phyloP scores from a whole-genome alignment of 2,113 vertebrate genomes.

The Hystrix brachyura region DNA sequence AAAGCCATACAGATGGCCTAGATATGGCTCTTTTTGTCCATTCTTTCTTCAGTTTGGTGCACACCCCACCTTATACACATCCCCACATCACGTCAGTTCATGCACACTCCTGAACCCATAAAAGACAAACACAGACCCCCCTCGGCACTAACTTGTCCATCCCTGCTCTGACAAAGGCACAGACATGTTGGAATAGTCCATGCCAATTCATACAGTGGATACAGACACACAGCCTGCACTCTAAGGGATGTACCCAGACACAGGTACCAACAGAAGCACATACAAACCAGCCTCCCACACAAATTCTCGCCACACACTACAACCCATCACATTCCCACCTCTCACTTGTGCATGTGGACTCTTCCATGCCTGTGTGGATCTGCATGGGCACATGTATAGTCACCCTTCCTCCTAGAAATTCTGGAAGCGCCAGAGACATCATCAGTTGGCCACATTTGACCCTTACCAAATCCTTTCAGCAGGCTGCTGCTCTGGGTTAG shows the following conservation, averaged over 20 bases:
- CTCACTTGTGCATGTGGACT: not conserved
- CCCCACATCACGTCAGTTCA: not conserved
- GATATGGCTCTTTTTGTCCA: not conserved
- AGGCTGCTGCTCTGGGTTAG: not conserved
- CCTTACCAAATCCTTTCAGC: not conserved
- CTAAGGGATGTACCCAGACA: not conserved
- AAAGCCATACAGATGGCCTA: not conserved
- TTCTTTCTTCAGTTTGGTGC: not conserved
- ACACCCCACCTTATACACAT: not conserved
- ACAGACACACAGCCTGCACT: not conserved
- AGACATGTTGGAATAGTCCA: not conserved
- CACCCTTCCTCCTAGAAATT: not conserved
- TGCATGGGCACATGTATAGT: not conserved
- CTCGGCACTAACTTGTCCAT: not conserved
- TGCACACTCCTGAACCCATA: not conserved
- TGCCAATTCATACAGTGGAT: not conserved
- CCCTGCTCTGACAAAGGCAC: not conserved
- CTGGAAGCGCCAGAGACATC: not conserved
- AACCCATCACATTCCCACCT: too few species aligned
- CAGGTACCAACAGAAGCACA: not conserved
- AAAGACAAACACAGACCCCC: not conserved
- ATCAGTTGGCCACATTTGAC: not conserved
- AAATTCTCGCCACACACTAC: not conserved
- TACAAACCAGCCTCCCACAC: not conserved
- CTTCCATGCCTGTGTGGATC: rapidly evolving